Conservation (phyloP, 2,113 vertebrate species). For the Onychostruthus taczanowskii region DNA sequence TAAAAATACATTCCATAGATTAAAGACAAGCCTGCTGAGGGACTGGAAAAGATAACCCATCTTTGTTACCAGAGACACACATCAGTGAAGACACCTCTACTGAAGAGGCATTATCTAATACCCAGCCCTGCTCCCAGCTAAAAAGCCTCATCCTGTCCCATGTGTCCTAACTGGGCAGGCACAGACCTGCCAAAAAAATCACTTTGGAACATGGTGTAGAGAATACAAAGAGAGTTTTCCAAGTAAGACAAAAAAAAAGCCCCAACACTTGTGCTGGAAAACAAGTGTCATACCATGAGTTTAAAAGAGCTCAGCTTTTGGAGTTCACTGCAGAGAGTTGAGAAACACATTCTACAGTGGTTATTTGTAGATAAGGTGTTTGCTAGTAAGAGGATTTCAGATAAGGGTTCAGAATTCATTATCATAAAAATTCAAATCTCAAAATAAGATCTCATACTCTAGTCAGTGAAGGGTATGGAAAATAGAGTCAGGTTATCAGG, state of each 20-base stretch:
- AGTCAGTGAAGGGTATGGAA: neutral
- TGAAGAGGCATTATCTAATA: neutral
- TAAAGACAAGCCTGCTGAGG: neutral
- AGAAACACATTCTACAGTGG: neutral
- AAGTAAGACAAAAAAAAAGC: neutral
- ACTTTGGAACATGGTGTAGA: neutral
- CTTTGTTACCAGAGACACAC: neutral
- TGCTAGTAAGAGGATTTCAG: neutral
- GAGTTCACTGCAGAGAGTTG: neutral
- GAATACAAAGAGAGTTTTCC: neutral
- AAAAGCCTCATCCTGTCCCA: neutral
- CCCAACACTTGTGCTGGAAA: neutral
- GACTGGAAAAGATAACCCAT: neutral
- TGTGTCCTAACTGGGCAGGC: neutral
- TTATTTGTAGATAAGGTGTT: neutral
- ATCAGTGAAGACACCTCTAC: neutral
- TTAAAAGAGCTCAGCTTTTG: neutral
- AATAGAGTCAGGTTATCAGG: neutral
- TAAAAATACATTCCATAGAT: neutral
- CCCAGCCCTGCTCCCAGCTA: neutral
- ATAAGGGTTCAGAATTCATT: neutral
- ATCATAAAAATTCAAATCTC: neutral
- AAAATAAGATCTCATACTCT: neutral
- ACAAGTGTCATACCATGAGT: neutral
- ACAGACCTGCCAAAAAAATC: neutral